Conservation (phyloP, 2,888 invertebrate genomes). For the Cephus pygmeus region DNA sequence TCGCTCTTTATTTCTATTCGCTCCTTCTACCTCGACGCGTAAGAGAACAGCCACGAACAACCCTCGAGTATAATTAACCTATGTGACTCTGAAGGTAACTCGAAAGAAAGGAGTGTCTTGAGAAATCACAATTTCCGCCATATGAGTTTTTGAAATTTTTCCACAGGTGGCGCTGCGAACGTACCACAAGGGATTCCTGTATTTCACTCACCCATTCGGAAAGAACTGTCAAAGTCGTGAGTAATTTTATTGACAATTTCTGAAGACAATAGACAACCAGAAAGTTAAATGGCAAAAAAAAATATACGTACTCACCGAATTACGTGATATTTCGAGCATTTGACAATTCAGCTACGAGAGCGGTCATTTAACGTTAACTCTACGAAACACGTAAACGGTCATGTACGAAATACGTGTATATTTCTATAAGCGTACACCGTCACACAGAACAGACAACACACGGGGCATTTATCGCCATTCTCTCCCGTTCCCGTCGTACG, state of each 20-base stretch:
- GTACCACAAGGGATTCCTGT: neutral
- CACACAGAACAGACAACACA: neutral
- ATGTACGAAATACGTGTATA: neutral
- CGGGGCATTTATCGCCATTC: neutral
- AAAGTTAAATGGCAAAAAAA: neutral
- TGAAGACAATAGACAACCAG: neutral
- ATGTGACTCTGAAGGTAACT: neutral
- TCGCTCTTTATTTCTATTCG: neutral
- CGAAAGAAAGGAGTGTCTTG: neutral
- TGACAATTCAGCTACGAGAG: neutral
- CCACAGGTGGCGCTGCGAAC: neutral
- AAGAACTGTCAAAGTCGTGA: neutral
- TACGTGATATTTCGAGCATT: neutral
- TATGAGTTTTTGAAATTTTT: neutral
- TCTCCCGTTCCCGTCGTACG: neutral
- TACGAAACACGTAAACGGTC: neutral
- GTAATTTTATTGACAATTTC: neutral
- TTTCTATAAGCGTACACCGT: neutral
- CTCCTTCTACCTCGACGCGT: neutral
- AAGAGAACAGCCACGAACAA: neutral
- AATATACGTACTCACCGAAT: neutral
- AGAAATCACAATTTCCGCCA: neutral
- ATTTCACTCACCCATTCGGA: neutral
- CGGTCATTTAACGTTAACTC: neutral
- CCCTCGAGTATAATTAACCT: neutral